Evolutionary conservation across 2,797 vertebrate genomes (phyloP), one percentile per base, ranked within the genome.

Genomic region (Nyctalus aviator): DNA sequence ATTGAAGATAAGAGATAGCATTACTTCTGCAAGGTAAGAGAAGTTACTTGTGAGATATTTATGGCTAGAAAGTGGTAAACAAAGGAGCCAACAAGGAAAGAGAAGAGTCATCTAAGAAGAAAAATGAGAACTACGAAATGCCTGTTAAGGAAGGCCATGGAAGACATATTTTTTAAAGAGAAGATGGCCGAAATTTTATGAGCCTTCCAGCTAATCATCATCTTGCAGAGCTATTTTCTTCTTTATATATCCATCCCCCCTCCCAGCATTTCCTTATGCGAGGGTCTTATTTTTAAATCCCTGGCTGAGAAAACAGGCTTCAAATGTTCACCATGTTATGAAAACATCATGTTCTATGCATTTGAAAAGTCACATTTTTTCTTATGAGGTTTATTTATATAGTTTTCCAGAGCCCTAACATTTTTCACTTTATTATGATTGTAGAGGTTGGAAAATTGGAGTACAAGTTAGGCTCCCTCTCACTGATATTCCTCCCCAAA

Each of bases 201-300:
- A 75, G 20, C 1, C 6, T 35, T 75, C 25, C 6, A 57, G 50
- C 37, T 84, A 95, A 75, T 76, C 76, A 77, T 76, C 14, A 46
- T 66, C 3, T 64, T 87, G 44, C 62, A 84, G 18, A 82, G 37
- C 25, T 83, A 57, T 87, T 94, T 94, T 35, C 6, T 90, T 78
- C 15, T 15, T 46, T 35, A 76, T 13, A 78, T 27, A 50, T 27
- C 15, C 17, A 13, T 7, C 50, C 21, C 21, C 8, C 20, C 17
- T 7, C 53, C 53, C 25, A 62, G 13, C 48, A 91, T 69, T 83
- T 95, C 69, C 30, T 93, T 94, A 86, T 85, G n/a, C 79, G 66
- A 79, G 44, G 83, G 32, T 96, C 44, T 95, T 93, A 95, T 93
- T 97, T 96, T 97, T 88, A 95, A 85, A 91, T 90, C 27, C 7